Evolutionary conservation across 2,113 vertebrate species (phyloP), one percentile per base, ranked within the genome.

Genomic region (Cricetomys ansorgei): DNA sequence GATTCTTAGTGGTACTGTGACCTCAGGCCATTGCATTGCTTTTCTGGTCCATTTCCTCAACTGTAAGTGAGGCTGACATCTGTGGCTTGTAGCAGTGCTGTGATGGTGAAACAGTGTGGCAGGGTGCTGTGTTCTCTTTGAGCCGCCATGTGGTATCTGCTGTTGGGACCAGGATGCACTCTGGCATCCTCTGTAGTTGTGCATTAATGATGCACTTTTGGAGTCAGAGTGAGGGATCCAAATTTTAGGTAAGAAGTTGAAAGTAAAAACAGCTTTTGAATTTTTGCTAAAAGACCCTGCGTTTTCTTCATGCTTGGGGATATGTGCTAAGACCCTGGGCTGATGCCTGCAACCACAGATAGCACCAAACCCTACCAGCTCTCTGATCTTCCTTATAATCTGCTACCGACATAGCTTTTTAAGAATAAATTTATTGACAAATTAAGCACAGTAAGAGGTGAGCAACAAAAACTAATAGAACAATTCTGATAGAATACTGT

Each of bases 91-190:
- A 53, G 70, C 70, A 11, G 53, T 2, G 1, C 21, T 3, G 0
- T 40, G 86, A 75, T 21, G n/a, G 15, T 64, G n/a, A 55, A n/a
- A 13, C 0, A 3, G 34, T n/a, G 43, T 59, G 67, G 17, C 34
- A 8, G 9, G 21, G 10, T 2, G 12, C 40, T 72, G 8, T 45
- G 62, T 76, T 77, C 40, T 23, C 0, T 13, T 3, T 8, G 69
- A 77, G 70, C 55, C n/a, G 27, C 88, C 77, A 11, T 3, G 0
- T 65, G 62, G 55, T 31, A 17, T 75, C 43, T 57, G 8, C 65
- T 70, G 5, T 55, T 50, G 40, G 43, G 64, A 85, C 23, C 31
- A 3, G 0, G 3, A 25, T 9, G n/a, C 69, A 65, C 65, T 64
- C 9, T 4, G 34, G 9, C 45, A 40, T 76, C 27, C 17, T 2